These are phyloP conservation scores for Pangasius mekongensis DNA, from an alignment of 2,797 vertebrate genomes.

Conservation along the genomic window DNA sequence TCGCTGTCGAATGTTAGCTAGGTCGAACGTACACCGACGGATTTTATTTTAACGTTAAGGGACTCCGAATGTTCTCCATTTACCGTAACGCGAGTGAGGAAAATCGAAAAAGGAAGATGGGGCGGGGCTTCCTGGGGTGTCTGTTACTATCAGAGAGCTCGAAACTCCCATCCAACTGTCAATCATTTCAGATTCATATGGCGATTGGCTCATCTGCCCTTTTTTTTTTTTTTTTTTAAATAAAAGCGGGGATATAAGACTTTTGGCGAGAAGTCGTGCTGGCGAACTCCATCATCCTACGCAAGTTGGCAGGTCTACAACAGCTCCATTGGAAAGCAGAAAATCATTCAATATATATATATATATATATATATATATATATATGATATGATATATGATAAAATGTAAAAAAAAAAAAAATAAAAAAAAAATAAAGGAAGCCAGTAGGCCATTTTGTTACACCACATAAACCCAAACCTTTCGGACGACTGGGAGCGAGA, in stretches of 20 bases:
- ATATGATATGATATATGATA: not conserved
- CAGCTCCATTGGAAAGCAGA: not conserved
- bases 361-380: too few species aligned
- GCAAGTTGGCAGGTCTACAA: not conserved
- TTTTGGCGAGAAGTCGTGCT: not conserved
- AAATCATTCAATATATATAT: not conserved
- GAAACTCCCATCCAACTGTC: not conserved
- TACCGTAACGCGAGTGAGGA: not conserved
- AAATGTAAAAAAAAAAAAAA: constrained; percentile 62
- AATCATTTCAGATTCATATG: not conserved
- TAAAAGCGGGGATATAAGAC: too few species aligned
- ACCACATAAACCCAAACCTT: constrained; percentile 99
- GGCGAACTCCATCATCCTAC: too few species aligned
- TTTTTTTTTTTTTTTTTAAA: too few species aligned
- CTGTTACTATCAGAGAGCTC: not conserved
- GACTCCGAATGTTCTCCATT: not conserved
- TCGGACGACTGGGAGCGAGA: constrained; percentile 98
- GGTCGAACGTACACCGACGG: not conserved
- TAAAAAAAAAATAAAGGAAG: constrained; percentile 64
- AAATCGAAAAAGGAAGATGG: not conserved
- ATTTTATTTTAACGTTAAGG: not conserved
- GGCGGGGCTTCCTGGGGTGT: not conserved
- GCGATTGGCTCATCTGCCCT: not conserved
- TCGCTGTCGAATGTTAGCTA: too few species aligned
- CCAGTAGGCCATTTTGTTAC: constrained; percentile 81